phyloP scores from a whole-genome alignment of 2,888 invertebrate species.

The Hartigia nigra region DNA sequence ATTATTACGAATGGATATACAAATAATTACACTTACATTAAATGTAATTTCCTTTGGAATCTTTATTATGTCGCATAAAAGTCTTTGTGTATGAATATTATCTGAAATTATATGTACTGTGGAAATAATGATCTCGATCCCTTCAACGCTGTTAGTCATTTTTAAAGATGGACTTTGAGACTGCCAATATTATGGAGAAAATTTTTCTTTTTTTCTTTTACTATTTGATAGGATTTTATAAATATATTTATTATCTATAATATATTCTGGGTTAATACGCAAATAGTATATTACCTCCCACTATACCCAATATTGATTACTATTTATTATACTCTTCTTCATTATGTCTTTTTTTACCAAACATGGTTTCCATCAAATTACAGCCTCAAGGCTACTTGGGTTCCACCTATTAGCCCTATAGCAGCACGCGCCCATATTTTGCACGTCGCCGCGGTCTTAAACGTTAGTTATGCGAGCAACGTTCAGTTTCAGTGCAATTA shows the following conservation, averaged over 20 bases:
- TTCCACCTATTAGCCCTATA: neutral
- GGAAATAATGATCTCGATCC: neutral
- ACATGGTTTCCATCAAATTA: neutral
- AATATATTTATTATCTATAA: neutral
- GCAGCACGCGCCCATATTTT: neutral
- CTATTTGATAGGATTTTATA: neutral
- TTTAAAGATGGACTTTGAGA: neutral
- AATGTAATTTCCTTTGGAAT: too few relatives aligned
- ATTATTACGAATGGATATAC: neutral
- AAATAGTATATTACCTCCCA: neutral
- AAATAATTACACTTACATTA: neutral
- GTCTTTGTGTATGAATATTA: too few relatives aligned
- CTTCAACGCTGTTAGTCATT: neutral
- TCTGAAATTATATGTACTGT: neutral
- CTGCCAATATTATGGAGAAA: neutral
- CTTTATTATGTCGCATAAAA: too few relatives aligned
- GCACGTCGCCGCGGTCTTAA: neutral
- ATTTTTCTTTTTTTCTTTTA: neutral
- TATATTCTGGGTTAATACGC: neutral
- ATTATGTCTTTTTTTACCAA: neutral
- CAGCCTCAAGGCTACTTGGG: neutral
- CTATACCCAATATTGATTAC: neutral
- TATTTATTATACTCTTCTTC: neutral
- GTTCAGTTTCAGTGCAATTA: neutral
- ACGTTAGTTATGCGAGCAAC: neutral